Percentiles rank a stretch among this genome's conserved stretches.
These are phyloP conservation scores for Thymelicus lineola DNA, from an alignment of 2,888 invertebrate genomes.

Conservation along the genomic window DNA sequence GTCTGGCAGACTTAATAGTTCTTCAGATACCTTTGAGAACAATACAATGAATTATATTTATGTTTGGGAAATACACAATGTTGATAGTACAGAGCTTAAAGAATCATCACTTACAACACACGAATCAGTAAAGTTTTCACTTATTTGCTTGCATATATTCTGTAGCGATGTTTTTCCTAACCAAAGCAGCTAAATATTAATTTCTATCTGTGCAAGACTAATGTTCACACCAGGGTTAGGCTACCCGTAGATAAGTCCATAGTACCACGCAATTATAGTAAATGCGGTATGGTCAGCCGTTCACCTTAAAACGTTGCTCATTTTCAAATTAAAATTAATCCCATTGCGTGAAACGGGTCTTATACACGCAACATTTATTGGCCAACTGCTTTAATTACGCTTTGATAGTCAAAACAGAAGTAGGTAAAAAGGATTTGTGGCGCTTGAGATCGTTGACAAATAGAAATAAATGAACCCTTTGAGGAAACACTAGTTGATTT, in stretches of 20 bases:
- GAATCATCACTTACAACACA: no score
- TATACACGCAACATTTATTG: slow-evolving; percentile 69
- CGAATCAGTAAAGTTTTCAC: no score
- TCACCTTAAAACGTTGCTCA: slow-evolving; percentile 47
- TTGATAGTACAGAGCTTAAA: no score
- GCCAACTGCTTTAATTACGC: slow-evolving; percentile 64
- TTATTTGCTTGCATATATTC: no score
- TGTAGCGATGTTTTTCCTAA: no score
- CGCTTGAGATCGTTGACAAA: slow-evolving; percentile 23
- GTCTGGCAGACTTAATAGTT: no score
- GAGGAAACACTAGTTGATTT: slow-evolving; percentile 11
- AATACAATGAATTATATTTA: no score
- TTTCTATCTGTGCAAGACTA: no score
- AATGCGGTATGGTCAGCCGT: not conserved
- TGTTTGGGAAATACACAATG: no score
- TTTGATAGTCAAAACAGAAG: slow-evolving; percentile 39
- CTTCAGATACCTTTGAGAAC: no score
- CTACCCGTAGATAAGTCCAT: not conserved
- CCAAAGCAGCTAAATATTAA: no score
- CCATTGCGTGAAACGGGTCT: slow-evolving; percentile 60
- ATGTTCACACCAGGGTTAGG: no score
- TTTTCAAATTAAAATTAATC: slow-evolving; percentile 48
- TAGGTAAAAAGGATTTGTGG: slow-evolving; percentile 22
- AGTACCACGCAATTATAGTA: not conserved
- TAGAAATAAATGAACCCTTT: slow-evolving; percentile 19